These are phyloP conservation scores for Rallus limicola DNA, from an alignment of 2,113 vertebrate genomes.

Conservation along the genomic window DNA sequence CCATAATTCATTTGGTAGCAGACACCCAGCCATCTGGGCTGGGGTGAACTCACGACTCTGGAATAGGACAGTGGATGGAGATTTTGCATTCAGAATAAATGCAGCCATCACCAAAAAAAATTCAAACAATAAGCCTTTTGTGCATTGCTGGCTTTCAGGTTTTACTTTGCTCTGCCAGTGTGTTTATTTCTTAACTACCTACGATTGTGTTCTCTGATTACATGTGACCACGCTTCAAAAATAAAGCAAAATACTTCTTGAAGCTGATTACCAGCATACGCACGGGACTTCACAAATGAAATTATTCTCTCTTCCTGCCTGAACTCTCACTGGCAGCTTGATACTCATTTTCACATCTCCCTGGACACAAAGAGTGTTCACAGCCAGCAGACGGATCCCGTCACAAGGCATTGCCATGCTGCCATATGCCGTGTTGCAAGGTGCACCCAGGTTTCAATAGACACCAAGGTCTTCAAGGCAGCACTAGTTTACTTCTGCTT, in stretches of 20 bases:
- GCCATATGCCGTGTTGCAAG: fast-evolving
- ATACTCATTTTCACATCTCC: neutral
- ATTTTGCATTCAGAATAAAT: neutral
- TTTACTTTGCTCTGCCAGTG: neutral
- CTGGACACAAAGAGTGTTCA: neutral
- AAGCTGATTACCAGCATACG: neutral
- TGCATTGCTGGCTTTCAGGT: neutral
- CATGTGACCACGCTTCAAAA: neutral
- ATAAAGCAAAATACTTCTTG: neutral
- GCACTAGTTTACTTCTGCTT: neutral
- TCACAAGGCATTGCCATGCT: neutral
- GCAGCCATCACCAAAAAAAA: neutral
- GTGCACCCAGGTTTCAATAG: neutral
- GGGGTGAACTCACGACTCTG: slow-evolving; percentile 6
- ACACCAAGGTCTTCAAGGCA: neutral
- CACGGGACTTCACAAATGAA: neutral
- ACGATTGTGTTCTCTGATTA: neutral
- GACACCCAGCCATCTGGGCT: slow-evolving; percentile 51
- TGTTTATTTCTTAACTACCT: neutral
- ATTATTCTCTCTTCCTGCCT: neutral
- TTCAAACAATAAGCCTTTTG: neutral
- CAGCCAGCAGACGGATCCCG: neutral
- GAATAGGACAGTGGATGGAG: neutral
- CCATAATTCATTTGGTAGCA: slow-evolving; percentile 65
- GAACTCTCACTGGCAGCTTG: neutral